Percentiles rank a stretch among this genome's conserved stretches.
These are phyloP conservation scores for Congeria kusceri DNA, from an alignment of 2,888 invertebrate species.

Conservation along the genomic window DNA sequence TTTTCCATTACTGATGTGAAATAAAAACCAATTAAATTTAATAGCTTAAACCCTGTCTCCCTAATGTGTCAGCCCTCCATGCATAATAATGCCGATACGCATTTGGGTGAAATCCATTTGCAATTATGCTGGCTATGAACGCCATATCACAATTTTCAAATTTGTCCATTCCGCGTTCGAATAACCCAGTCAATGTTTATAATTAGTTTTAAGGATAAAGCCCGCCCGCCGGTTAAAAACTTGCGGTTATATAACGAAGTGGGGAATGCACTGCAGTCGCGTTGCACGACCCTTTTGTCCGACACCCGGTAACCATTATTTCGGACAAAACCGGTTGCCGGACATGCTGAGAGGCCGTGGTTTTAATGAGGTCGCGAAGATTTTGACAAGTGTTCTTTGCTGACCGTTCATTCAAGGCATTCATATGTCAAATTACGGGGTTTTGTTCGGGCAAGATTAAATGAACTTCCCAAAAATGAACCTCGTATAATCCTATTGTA, in stretches of 20 bases:
- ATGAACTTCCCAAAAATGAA: constrained; percentile 65
- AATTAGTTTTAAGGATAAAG: constrained; percentile 67
- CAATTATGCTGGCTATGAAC: no score
- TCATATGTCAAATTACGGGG: constrained; percentile 69
- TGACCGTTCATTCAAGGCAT: constrained; percentile 62
- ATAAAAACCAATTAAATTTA: no score
- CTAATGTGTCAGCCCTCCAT: no score
- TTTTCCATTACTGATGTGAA: no score
- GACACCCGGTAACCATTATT: constrained; percentile 53
- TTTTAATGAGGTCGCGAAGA: constrained; percentile 64
- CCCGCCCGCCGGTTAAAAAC: constrained; percentile 53
- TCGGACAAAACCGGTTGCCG: constrained; percentile 63
- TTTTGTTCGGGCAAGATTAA: constrained; percentile 64
- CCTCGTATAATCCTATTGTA: constrained; percentile 64
- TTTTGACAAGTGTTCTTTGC: constrained; percentile 60
- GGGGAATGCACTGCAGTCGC: constrained; percentile 35
- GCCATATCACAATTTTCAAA: constrained; percentile 33
- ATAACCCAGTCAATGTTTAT: constrained; percentile 52
- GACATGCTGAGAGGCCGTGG: constrained; percentile 56
- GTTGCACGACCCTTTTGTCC: constrained; percentile 51
- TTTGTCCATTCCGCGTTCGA: constrained; percentile 36
- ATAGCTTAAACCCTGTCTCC: no score
- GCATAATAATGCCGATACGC: no score
- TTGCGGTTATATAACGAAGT: constrained; percentile 56
- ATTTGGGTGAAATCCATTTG: no score